phyloP scores from a whole-genome alignment of 2,113 vertebrate genomes.

The Accipiter cooperii region DNA sequence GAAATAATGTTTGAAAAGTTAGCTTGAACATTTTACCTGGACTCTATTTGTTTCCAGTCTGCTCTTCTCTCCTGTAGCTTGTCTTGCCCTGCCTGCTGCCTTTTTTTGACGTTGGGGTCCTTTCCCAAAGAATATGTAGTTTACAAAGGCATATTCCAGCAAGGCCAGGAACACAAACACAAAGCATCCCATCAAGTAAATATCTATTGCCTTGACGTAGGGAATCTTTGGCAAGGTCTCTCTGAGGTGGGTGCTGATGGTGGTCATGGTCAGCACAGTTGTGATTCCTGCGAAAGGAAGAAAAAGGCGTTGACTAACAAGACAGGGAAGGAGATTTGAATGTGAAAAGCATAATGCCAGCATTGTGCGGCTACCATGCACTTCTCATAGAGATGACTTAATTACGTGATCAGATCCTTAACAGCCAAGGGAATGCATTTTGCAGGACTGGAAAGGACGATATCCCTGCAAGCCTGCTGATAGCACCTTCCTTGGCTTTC shows the following conservation, averaged over 20 bases:
- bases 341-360: not conserved
- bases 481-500: not conserved
- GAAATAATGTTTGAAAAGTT: not conserved
- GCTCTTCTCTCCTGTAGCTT: constrained; percentile 71
- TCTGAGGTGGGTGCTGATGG: constrained; percentile 91
- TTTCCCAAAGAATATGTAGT: constrained; percentile 95
- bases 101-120: constrained; percentile 89
- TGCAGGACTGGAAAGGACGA: not conserved
- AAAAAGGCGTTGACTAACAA: not conserved
- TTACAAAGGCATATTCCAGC: constrained; percentile 93
- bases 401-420: not conserved
- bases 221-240: constrained; percentile 94
- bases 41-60: constrained; percentile 75
- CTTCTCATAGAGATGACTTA: not conserved
- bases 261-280: constrained; percentile 94
- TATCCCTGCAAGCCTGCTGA: not conserved
- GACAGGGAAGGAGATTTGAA: not conserved
- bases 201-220: constrained; percentile 92
- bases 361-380: not conserved
- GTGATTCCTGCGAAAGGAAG: constrained; percentile 81
- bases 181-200: constrained; percentile 95
- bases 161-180: constrained; percentile 93
- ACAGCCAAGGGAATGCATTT: not conserved
- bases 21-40: constrained; percentile 66
- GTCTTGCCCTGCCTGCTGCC: constrained; percentile 79